Evolutionary conservation across 2,113 vertebrate genomes (phyloP).

Genomic region (Aphelocoma coerulescens): DNA sequence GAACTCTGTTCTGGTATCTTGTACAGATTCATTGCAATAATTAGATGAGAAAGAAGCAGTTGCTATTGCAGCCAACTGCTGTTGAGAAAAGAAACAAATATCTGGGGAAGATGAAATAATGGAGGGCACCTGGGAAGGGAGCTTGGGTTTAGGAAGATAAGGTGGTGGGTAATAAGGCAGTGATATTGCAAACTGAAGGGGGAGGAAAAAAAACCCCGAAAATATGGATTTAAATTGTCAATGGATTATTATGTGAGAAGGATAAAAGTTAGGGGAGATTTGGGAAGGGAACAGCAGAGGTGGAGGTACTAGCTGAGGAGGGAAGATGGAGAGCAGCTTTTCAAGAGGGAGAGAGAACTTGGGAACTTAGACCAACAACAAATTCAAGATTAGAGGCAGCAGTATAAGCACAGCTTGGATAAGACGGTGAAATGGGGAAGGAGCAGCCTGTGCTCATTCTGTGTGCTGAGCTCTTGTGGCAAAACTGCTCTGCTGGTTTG

Average conservation of each 20-base stretch:
- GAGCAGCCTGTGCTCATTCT: background rate
- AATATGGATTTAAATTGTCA: background rate
- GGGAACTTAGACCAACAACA: background rate
- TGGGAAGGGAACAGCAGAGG: background rate
- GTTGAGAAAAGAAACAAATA: background rate
- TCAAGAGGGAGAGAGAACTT: background rate
- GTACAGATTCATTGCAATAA: background rate
- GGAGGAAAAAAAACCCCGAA: background rate
- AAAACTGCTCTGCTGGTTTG: background rate
- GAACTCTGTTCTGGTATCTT: background rate
- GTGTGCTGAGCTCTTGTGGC: background rate
- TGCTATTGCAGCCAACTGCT: background rate
- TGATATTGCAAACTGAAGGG: background rate
- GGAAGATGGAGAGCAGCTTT: background rate
- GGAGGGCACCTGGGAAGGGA: background rate
- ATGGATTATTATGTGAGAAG: background rate
- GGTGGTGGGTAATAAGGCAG: background rate
- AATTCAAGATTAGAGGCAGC: background rate
- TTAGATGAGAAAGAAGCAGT: background rate
- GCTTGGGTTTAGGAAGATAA: background rate
- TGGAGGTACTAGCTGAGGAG: background rate
- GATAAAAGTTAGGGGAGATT: background rate
- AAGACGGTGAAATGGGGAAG: background rate
- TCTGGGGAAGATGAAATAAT: background rate
- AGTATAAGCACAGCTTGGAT: background rate